Conservation (phyloP, 2,888 invertebrate genomes). For the Leptogaster cylindrica region DNA sequence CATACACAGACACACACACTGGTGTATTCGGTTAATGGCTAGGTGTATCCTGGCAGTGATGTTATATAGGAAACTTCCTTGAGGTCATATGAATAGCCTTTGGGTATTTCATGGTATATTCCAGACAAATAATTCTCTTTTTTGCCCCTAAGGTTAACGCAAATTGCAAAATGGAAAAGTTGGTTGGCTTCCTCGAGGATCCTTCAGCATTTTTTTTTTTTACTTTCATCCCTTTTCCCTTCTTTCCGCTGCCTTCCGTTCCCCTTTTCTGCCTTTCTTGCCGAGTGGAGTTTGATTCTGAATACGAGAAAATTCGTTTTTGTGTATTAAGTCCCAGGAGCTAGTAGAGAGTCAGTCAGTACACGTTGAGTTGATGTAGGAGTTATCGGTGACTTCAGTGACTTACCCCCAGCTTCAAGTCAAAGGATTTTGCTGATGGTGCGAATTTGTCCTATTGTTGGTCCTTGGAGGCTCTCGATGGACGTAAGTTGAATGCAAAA, state of each 20-base stretch:
- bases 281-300: slow-evolving; percentile 30
- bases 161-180: slow-evolving; percentile 48
- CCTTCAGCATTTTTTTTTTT: no score
- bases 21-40: slow-evolving; percentile 2
- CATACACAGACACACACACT: not conserved
- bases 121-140: slow-evolving; percentile 46
- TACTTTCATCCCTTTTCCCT: no score
- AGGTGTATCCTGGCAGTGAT: slow-evolving; percentile 28
- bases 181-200: slow-evolving; percentile 46
- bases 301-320: slow-evolving; percentile 38
- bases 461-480: slow-evolving; percentile 19
- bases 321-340: slow-evolving; percentile 37
- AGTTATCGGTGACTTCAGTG: slow-evolving; percentile 31
- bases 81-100: slow-evolving; percentile 44
- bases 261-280: not conserved
- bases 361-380: slow-evolving; percentile 26
- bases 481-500: slow-evolving; percentile 19
- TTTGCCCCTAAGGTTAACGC: slow-evolving; percentile 44
- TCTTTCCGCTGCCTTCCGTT: slow-evolving; percentile 42
- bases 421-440: slow-evolving; percentile 30
- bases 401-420: slow-evolving; percentile 12
- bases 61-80: slow-evolving; percentile 43
- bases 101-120: slow-evolving; percentile 44
- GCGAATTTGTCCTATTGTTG: slow-evolving; percentile 21
- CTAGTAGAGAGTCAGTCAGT: slow-evolving; percentile 38